These are phyloP conservation scores for Heliornis fulica DNA, from an alignment of 2,113 vertebrate genomes.

Conservation along the genomic window DNA sequence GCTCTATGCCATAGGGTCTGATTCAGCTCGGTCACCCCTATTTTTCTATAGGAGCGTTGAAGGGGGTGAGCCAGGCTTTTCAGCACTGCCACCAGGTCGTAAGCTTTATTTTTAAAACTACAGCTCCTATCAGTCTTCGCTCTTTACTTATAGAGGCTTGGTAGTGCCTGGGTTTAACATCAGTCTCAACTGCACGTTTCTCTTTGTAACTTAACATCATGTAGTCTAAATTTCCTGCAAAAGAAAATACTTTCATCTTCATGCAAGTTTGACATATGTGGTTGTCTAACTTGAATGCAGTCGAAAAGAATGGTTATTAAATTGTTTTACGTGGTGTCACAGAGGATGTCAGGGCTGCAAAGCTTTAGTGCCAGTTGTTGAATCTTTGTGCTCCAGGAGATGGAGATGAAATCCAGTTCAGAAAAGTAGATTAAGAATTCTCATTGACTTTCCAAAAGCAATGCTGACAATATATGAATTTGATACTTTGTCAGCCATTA, in stretches of 20 bases:
- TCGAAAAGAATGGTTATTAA: neutral
- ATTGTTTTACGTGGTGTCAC: neutral
- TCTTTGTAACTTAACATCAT: neutral
- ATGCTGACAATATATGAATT: neutral
- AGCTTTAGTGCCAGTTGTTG: neutral
- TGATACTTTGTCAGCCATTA: neutral
- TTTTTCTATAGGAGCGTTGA: fast-evolving
- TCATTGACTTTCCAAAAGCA: neutral
- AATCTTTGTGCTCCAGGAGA: neutral
- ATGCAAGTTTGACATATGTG: fast-evolving
- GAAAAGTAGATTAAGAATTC: neutral
- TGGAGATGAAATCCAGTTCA: neutral
- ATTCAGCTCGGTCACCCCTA: fast-evolving
- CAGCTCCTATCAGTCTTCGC: neutral
- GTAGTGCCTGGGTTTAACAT: neutral
- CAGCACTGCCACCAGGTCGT: neutral
- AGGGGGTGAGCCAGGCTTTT: fast-evolving
- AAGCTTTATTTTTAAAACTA: neutral
- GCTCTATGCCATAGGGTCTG: fast-evolving
- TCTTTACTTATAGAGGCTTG: neutral
- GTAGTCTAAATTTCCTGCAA: neutral
- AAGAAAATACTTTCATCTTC: neutral
- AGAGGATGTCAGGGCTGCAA: neutral
- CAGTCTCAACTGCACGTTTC: neutral
- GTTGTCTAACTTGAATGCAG: neutral